phyloP scores from a whole-genome alignment of 2,113 vertebrate genomes.

The Cebus imitator region DNA sequence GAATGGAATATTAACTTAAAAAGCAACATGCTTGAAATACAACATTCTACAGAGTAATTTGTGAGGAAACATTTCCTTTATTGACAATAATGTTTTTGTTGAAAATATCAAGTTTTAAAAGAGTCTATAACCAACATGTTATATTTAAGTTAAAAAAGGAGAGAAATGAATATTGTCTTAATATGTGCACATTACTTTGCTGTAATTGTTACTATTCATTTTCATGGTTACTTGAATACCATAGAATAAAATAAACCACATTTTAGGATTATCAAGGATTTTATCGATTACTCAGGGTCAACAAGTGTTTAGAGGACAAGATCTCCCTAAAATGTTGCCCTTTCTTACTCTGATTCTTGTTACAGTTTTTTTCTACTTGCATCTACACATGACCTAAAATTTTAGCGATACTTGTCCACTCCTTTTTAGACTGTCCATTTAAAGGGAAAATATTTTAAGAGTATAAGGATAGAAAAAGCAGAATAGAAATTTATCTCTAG shows the following conservation, averaged over 20 bases:
- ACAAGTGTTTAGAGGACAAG: neutral
- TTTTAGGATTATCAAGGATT: slow-evolving; percentile 28
- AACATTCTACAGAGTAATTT: neutral
- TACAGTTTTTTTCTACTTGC: neutral
- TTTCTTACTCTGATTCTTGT: slow-evolving; percentile 10
- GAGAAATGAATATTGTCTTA: neutral
- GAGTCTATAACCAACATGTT: neutral
- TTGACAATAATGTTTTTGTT: neutral
- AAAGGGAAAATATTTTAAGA: neutral
- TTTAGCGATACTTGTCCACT: neutral
- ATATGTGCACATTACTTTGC: neutral
- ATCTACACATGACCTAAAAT: neutral
- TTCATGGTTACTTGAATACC: neutral
- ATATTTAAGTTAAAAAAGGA: neutral
- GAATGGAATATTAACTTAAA: neutral
- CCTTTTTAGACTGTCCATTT: neutral
- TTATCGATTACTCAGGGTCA: slow-evolving; percentile 10
- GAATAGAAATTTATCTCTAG: slow-evolving; percentile 19
- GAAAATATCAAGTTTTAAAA: slow-evolving; percentile 20
- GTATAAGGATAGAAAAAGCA: neutral
- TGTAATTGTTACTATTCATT: neutral
- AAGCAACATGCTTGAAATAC: neutral
- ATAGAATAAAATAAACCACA: neutral
- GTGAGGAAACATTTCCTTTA: neutral
- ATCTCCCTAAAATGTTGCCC: neutral